Evolutionary conservation across 2,888 invertebrate genomes (phyloP).

Genomic region (Campopleginae sp.): DNA sequence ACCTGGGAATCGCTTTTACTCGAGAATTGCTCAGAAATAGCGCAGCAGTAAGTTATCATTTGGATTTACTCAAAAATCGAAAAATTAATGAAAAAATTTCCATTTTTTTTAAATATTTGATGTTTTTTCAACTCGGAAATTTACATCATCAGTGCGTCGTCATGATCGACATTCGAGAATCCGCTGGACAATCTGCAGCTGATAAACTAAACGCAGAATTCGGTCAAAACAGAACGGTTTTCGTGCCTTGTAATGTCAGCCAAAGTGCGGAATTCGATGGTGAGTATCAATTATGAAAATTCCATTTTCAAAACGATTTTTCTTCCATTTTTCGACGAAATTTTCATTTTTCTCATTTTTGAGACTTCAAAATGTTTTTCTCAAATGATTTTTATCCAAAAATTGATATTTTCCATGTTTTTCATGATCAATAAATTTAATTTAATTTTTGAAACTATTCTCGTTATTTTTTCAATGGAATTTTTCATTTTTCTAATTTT

Average conservation of each 20-base stretch:
- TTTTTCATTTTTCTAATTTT: no score
- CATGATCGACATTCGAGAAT: slow-evolving; percentile 76
- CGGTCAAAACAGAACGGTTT: slow-evolving; percentile 77
- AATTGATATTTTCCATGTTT: no score
- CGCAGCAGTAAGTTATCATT: slow-evolving; percentile 74
- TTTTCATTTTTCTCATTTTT: neutral
- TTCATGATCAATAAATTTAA: no score
- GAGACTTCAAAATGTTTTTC: no score
- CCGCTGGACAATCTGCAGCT: slow-evolving; percentile 72
- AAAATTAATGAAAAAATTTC: neutral
- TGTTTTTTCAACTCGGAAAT: neutral
- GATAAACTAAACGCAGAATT: slow-evolving; percentile 77
- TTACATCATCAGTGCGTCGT: slow-evolving; percentile 71
- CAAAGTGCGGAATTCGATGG: slow-evolving; percentile 79
- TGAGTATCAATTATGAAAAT: slow-evolving; percentile 56
- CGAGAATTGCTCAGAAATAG: slow-evolving; percentile 80
- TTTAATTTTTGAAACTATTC: no score
- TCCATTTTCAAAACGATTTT: neutral
- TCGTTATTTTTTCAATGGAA: no score
- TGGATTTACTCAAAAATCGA: neutral
- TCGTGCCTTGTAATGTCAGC: slow-evolving; percentile 78
- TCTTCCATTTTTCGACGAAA: no score
- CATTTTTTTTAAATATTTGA: neutral
- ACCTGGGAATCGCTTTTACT: slow-evolving; percentile 76
- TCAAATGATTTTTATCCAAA: no score